phyloP scores from a whole-genome alignment of 2,797 vertebrate species.

The Sandelia bainsii region DNA sequence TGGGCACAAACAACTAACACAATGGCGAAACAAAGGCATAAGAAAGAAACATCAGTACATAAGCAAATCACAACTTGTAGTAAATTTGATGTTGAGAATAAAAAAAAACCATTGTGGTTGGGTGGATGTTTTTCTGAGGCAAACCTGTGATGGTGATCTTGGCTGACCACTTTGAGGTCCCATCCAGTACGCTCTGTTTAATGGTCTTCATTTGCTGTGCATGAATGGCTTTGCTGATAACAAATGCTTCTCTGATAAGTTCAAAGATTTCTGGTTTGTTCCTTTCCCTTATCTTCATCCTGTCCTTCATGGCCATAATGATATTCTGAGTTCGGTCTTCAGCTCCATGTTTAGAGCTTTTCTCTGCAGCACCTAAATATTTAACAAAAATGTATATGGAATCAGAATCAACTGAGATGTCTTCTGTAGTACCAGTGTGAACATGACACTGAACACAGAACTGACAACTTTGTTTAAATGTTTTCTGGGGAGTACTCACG shows the following conservation, averaged over 20 bases:
- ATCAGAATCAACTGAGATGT: not conserved
- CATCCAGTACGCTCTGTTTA: conserved; percentile 97
- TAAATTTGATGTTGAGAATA: not conserved
- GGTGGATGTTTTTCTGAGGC: not conserved
- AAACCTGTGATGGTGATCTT: conserved; percentile 98
- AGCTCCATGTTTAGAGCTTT: conserved; percentile 96
- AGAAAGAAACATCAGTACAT: not conserved
- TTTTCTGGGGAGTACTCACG: conserved; percentile 75
- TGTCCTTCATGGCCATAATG: conserved; percentile 99
- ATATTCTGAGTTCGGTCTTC: conserved; percentile 98
- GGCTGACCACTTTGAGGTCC: conserved; percentile 98
- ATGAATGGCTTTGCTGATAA: conserved; percentile 90
- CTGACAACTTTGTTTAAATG: not conserved
- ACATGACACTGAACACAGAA: not conserved
- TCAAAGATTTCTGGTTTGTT: conserved; percentile 99
- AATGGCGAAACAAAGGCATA: conserved; percentile 34
- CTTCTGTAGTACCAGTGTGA: not conserved
- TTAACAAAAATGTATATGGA: not conserved
- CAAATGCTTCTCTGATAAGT: conserved; percentile 94
- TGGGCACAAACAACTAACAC: conserved; percentile 94
- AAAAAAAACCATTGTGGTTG: not conserved
- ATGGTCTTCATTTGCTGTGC: conserved; percentile 98
- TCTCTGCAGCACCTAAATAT: conserved; percentile 92
- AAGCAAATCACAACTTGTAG: not conserved
- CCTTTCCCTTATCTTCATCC: conserved; percentile 97